Evolutionary conservation across 2,888 invertebrate species (phyloP).

Genomic region (Zygaena filipendulae): DNA sequence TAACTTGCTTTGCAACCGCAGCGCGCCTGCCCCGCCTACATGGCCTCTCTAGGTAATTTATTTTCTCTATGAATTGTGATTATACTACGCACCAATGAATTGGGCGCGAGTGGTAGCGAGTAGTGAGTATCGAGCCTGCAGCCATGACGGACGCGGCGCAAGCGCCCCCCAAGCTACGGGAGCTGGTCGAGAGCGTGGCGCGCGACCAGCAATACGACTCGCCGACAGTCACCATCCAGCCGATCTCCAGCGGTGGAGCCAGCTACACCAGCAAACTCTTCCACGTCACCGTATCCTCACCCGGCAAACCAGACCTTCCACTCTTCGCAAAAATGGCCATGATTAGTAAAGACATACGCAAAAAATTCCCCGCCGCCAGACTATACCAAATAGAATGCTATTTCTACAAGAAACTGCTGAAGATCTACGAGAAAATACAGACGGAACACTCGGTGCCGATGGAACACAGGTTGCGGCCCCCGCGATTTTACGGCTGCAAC

Average conservation of each 20-base stretch:
- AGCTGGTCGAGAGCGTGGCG: conserved; percentile 21
- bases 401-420: conserved; percentile 17
- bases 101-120: too few relatives aligned
- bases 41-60: too few relatives aligned
- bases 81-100: too few relatives aligned
- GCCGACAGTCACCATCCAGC: conserved; percentile 6
- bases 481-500: conserved; percentile 23
- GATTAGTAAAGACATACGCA: conserved; percentile 13
- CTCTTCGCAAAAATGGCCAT: conserved; percentile 20
- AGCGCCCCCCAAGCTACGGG: conserved; percentile 13
- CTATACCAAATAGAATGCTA: conserved; percentile 15
- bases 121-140: too few relatives aligned
- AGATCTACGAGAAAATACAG: conserved; percentile 16
- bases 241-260: conserved; percentile 14
- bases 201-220: conserved; percentile 12
- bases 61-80: too few relatives aligned
- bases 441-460: conserved; percentile 14
- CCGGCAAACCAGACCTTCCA: conserved; percentile 11
- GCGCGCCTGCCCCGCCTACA: too few relatives aligned
- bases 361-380: conserved; percentile 1
- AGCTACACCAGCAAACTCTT: conserved; percentile 17
- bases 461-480: conserved; percentile 18
- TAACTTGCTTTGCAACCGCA: too few relatives aligned
- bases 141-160: conserved; percentile 16
- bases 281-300: conserved; percentile 4